Evolutionary conservation across 2,888 invertebrate genomes (phyloP), one percentile per base, ranked within the genome.

Genomic region (Sipunculus nudus): DNA sequence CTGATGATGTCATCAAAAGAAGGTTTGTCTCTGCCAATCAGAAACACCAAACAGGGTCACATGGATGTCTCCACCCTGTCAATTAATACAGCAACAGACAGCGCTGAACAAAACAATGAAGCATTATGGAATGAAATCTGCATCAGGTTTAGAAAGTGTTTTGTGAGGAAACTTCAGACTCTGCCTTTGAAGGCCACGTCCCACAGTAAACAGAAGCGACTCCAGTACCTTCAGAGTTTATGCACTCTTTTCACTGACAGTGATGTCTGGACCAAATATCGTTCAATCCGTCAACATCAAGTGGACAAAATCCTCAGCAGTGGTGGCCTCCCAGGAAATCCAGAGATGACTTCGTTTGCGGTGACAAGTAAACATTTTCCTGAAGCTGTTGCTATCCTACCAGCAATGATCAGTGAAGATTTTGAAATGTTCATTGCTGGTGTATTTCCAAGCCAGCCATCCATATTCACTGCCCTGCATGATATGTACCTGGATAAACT

Each of bases 381-480:
- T 3, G 65, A 70, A 35, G 61, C 78, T 6, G 72, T 74, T 1
- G 67, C 70, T 35, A 67, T 73, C 35, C 74, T 78, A n/a, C 68
- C 72, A 29, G 68, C 68, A 19, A 80, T 81, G 81, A 79, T 80
- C 43, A 70, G 76, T 52, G 78, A 79, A 57, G 81, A 81, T 49
- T 80, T 79, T 55, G 65, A 69, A 16, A 63, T 78, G 25, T 68
- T 80, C 26, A 76, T 72, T 59, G 75, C 78, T 16, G 78, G 78
- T 5, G 65, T 79, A 19, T 73, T 81, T 56, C 68, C 68, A n/a
- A 75, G 77, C 55, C 65, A 75, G 21, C 68, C 75, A 16, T 72
- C 67, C 26, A 73, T 78, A 6, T 75, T 78, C 48, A 65, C 74
- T 41, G 76, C 76, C 5, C 70, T 80, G 43, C 76, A 76, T 59